Percentiles rank a stretch among this genome's conserved stretches.
Conservation (phyloP, 2,113 vertebrate genomes). For the Castor canadensis region DNA sequence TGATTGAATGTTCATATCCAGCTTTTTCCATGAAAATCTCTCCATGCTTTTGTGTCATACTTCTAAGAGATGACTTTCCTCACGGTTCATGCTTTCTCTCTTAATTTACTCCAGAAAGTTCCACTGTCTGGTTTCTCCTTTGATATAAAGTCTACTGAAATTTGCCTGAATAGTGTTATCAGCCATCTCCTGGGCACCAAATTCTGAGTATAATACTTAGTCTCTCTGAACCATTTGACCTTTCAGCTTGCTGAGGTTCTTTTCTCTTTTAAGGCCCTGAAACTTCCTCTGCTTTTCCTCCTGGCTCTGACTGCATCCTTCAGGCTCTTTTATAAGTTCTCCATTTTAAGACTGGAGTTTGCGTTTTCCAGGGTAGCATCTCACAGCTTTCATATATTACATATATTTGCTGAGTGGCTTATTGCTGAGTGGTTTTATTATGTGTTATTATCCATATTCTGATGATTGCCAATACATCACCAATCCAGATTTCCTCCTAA, state of each 20-base stretch:
- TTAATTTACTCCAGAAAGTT: not conserved
- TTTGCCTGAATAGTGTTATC: rapidly evolving
- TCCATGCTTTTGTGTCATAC: not conserved
- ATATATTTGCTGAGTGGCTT: not conserved
- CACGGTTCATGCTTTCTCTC: not conserved
- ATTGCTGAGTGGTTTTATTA: not conserved
- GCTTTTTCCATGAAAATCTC: not conserved
- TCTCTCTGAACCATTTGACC: not conserved
- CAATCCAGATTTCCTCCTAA: not conserved
- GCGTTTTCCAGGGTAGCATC: not conserved
- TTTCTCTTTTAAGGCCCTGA: not conserved
- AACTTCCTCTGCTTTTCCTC: not conserved
- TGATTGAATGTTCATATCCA: not conserved
- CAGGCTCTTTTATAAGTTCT: not conserved
- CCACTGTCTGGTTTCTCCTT: not conserved
- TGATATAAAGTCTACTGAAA: not conserved
- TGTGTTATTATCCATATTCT: not conserved
- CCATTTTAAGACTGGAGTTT: not conserved
- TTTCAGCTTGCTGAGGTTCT: not conserved
- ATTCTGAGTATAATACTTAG: not conserved
- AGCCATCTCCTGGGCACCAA: not conserved
- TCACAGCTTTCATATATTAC: not conserved
- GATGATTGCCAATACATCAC: not conserved
- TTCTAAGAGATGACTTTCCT: not conserved
- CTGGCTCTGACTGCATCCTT: not conserved